A percentile compares a stretch with the other conserved stretches of the same genome.
These are phyloP conservation scores for Omphaloscelis lunosa DNA, from an alignment of 2,888 invertebrate genomes.

Conservation along the genomic window DNA sequence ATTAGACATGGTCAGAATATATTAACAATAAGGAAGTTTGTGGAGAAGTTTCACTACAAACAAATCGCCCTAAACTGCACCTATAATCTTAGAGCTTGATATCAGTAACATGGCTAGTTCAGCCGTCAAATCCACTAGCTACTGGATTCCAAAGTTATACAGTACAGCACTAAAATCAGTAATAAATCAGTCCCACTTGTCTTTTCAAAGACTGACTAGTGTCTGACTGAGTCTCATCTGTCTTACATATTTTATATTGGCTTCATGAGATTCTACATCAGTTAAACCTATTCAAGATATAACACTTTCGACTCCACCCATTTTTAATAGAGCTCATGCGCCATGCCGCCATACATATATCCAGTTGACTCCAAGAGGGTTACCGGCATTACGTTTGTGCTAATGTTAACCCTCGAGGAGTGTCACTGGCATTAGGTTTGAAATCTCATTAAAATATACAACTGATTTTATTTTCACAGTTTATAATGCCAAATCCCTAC, in stretches of 20 bases:
- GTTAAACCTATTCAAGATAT: no score
- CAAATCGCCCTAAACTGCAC: background rate
- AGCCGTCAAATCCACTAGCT: background rate
- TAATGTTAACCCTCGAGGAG: no score
- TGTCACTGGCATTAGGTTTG: no score
- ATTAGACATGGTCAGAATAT: constrained; percentile 59
- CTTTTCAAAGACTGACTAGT: background rate
- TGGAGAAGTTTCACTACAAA: constrained; percentile 37
- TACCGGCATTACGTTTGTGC: no score
- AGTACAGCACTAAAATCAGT: background rate
- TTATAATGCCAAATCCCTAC: no score
- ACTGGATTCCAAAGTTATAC: background rate
- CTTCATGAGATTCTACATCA: background rate
- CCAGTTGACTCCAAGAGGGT: no score
- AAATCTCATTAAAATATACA: no score
- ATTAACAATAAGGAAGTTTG: constrained; percentile 29
- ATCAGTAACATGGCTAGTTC: background rate
- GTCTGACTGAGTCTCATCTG: background rate
- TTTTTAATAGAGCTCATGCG: no score
- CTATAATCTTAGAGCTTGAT: background rate
- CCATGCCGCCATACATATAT: no score
- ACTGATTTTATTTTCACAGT: no score
- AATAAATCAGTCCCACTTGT: background rate
- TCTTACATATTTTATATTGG: no score
- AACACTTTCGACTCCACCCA: no score